phyloP scores from a whole-genome alignment of 2,888 invertebrate species.

The Bedellia somnulentella region DNA sequence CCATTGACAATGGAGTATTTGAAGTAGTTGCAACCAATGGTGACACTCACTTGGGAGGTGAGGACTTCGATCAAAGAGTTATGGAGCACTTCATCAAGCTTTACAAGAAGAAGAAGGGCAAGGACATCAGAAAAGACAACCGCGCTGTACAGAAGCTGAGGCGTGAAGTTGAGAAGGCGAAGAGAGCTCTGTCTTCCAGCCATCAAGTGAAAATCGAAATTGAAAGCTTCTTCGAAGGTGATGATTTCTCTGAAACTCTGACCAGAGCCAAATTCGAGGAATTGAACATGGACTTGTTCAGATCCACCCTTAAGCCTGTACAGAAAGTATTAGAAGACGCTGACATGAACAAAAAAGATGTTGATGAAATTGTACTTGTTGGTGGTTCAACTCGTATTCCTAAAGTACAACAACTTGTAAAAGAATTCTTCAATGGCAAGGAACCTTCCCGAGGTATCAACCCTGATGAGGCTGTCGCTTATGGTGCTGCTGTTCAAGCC shows the following conservation, averaged over 20 bases:
- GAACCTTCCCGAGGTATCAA: conserved; percentile 98
- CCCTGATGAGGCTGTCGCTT: conserved; percentile 98
- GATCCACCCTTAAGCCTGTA: conserved; percentile 92
- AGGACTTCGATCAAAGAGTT: conserved; percentile 97
- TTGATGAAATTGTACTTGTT: conserved; percentile 97
- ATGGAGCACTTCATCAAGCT: conserved; percentile 99
- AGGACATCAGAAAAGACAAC: conserved; percentile 93
- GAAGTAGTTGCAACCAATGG: conserved; percentile 92
- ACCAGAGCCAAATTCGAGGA: conserved; percentile 99
- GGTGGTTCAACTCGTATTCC: conserved; percentile 99
- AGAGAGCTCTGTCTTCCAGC: conserved; percentile 90
- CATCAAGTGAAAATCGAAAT: conserved; percentile 98
- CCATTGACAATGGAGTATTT: conserved; percentile 98
- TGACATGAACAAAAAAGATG: conserved; percentile 98
- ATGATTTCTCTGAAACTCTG: conserved; percentile 96
- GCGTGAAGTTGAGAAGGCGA: conserved; percentile 97
- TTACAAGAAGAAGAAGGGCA: conserved; percentile 98
- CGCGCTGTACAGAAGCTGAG: conserved; percentile 94
- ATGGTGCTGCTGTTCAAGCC: conserved; percentile 98
- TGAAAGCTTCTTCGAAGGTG: conserved; percentile 97
- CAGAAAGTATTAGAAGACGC: conserved; percentile 96
- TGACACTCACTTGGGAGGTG: conserved; percentile 97
- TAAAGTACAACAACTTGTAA: conserved; percentile 91
- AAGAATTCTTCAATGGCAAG: conserved; percentile 96
- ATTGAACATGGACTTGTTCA: conserved; percentile 90